Conservation (phyloP, 2,113 vertebrate species). For the Rhynchomys soricoides region DNA sequence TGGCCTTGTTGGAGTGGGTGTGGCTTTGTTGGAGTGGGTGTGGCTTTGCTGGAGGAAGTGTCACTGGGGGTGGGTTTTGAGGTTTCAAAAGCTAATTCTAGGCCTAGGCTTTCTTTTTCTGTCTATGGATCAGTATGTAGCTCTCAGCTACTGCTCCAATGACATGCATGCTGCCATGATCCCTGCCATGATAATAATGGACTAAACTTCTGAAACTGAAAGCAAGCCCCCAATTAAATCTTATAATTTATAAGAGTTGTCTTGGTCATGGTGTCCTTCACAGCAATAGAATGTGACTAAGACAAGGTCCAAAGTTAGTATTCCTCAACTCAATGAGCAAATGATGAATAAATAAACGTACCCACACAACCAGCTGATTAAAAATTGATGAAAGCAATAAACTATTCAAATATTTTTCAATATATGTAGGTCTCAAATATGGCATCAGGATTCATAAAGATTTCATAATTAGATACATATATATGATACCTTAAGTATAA, state of each 20-base stretch:
- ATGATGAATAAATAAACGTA: constrained; percentile 49
- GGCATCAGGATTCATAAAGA: neutral
- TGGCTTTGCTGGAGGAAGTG: too few relatives aligned
- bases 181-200: neutral
- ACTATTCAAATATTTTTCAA: neutral
- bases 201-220: neutral
- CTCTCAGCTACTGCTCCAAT: neutral
- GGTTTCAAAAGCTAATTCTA: neutral
- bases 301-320: neutral
- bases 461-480: neutral
- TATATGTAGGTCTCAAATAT: neutral
- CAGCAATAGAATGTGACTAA: neutral
- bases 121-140: neutral
- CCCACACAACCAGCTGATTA: neutral
- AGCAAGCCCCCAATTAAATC: neutral
- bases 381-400: constrained; percentile 2
- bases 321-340: neutral
- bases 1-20: neutral
- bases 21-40: too few relatives aligned
- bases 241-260: neutral
- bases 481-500: neutral
- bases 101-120: neutral
- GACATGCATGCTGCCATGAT: neutral
- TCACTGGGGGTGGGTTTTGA: neutral
- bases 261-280: neutral